Base-by-base conservation (phyloP, 1,140 invertebrate genomes). In the Pogonomyrmex barbatus region DNA sequence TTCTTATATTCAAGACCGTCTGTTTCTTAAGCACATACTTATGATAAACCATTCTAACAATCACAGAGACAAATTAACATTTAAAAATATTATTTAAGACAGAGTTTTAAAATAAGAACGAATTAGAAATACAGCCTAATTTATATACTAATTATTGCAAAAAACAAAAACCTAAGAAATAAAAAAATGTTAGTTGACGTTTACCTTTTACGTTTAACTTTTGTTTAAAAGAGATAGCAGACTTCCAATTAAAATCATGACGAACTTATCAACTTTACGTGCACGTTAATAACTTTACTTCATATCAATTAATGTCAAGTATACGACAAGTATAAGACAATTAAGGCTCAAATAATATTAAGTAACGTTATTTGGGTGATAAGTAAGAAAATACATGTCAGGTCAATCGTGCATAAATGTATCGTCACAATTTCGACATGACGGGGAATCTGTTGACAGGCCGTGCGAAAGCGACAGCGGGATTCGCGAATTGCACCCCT, bases 401-500 rank as follows among this genome's bases (percentile, higher is more conserved):
- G 4, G 14, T 24, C 8, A 52, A 5, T 36, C 39, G 33, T 33
- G 45, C 45, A 52, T n/a, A 8, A 62, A 47, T 42, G 10, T 68
- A 78, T 47, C 45, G 24, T 17, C 10, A 36, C 56, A 2, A 73
- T 70, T 85, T 87, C 52, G 10, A 50, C 42, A 10, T 24, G 24
- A 24, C 24, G 36, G 2, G 45, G 77, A 73, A 85, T 86, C 30
- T 60, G 82, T 54, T 78, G 87, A 86, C 62, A 76, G 24, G 4
- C n/a, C 17, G 77, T 71, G 71, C 54, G 79, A 89, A 89, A 89
- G 58, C 54, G 71, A 58, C 52, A 71, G 33, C 30, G 45, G 58
- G n/a, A 50, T 63, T 52, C 36, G 54, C 54, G 68, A 75, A 60
- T 71, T 86, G 60, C 39, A 68, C 56, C 56, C 42, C 79, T 75